phyloP scores from a whole-genome alignment of 2,113 vertebrate species.

The Coryphaenoides rupestris region DNA sequence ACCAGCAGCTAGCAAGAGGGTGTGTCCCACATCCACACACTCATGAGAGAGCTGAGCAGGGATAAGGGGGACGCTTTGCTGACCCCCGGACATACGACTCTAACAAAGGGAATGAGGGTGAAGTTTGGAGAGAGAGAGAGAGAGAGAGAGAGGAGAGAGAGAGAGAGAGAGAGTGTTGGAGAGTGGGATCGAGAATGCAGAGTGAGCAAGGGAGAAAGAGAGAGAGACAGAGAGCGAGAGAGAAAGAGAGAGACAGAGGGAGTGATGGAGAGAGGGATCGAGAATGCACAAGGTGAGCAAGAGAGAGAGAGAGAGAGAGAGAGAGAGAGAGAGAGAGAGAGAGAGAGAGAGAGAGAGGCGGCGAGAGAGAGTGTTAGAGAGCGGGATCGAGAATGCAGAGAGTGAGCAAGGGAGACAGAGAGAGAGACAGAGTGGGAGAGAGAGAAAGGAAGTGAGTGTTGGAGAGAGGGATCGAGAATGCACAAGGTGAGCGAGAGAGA shows the following conservation, averaged over 20 bases:
- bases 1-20: slow-evolving; percentile 69
- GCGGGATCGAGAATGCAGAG: neutral
- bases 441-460: slow-evolving; percentile 35
- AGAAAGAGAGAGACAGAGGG: slow-evolving; percentile 41
- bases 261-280: slow-evolving; percentile 47
- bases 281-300: slow-evolving; percentile 6
- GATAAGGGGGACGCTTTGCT: slow-evolving; percentile 64
- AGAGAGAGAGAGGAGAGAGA: slow-evolving; percentile 38
- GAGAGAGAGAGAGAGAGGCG: slow-evolving; percentile 40
- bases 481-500: slow-evolving; percentile 6
- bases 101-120: slow-evolving; percentile 61
- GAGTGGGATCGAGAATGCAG: neutral
- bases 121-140: neutral
- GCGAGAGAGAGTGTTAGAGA: slow-evolving; percentile 44
- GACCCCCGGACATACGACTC: slow-evolving; percentile 64
- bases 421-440: neutral
- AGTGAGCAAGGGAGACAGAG: slow-evolving; percentile 15
- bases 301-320: slow-evolving; percentile 13
- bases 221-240: neutral
- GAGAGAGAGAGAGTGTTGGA: slow-evolving; percentile 20
- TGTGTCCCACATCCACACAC: slow-evolving; percentile 52
- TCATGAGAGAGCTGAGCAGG: slow-evolving; percentile 53
- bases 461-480: slow-evolving; percentile 36
- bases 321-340: neutral
- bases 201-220: slow-evolving; percentile 13